Percentiles rank a stretch among this genome's conserved stretches.
phyloP scores from a whole-genome alignment of 2,888 invertebrate genomes.

The Apamea monoglypha region DNA sequence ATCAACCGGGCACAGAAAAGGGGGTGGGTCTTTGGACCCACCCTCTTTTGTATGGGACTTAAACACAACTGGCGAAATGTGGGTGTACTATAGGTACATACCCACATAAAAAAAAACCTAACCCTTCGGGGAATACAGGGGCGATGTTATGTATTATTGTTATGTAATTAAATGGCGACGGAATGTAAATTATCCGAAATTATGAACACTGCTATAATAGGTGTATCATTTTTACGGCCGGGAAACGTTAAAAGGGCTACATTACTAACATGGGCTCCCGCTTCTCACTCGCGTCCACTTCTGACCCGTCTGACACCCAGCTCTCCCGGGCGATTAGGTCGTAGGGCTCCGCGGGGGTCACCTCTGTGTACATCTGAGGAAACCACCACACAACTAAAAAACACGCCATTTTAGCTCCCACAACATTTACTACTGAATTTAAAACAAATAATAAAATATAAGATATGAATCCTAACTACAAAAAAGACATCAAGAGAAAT shows the following conservation, averaged over 20 bases:
- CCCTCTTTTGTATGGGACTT: neutral
- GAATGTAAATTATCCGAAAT: too few relatives aligned
- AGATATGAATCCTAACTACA: conserved; percentile 1
- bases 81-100: neutral
- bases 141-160: neutral
- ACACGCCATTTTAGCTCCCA: neutral
- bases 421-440: neutral
- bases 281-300: conserved; percentile 86
- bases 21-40: too few relatives aligned
- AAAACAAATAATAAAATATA: neutral
- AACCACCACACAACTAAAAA: conserved; percentile 61
- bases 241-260: conserved; percentile 12
- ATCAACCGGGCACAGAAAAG: too few relatives aligned
- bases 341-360: conserved; percentile 88
- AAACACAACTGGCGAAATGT: neutral
- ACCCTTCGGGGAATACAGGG: neutral
- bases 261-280: conserved; percentile 84
- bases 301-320: conserved; percentile 93
- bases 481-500: conserved; percentile 10
- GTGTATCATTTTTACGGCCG: neutral
- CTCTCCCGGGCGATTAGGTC: conserved; percentile 92
- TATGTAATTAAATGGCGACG: too few relatives aligned
- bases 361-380: conserved; percentile 90
- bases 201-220: too few relatives aligned
- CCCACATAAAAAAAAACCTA: too few relatives aligned